Evolutionary conservation across 2,888 invertebrate genomes (phyloP), one percentile per base, ranked within the genome.

Genomic region (Caenorhabditis wallacei): DNA sequence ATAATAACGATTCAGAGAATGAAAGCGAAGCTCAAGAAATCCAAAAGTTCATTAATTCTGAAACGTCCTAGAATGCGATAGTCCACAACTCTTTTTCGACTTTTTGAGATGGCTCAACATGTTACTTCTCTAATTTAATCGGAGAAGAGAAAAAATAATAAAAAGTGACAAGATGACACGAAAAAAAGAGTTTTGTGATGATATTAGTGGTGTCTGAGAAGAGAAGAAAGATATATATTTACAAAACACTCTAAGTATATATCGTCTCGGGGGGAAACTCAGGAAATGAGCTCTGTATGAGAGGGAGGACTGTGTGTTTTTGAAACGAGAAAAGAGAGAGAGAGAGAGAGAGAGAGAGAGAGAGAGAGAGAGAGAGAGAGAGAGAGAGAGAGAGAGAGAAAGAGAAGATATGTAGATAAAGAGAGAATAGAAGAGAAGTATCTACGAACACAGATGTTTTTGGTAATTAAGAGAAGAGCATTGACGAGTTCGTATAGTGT

Each of bases 191-290:
- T 26, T 16, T 24, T 4, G 18, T 35, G 40, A 18, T 35, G 72
- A 72, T 24, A 35, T 18, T 26, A 24, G 43, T 18, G n/a, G n/a
- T 26, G 61, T 13, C 11, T 7, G 46, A 20, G n/a, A 22, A 51
- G 64, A 46, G 18, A 40, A 40, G 40, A 30, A 40, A 54, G 37
- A 18, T 11, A 40, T 35, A 18, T 51, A 76, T 76, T 76, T 76
- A 76, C 76, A 76, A 68, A 76, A 76, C 76, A 76, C 76, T 76
- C 69, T 56, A 69, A 68, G 66, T 64, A 57, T 76, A 35, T 76
- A 37, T 76, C 24, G 20, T 24, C 5, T 35, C 30, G 48, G 1
- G 16, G 40, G 40, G 13, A 40, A 40, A 16, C 40, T 40, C 13
- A 40, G 40, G 40, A 10, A 13, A 48, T n/a, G 26, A 40, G 35